Base-by-base conservation (phyloP, 2,888 invertebrate species). In the Linyphia triangularis region DNA sequence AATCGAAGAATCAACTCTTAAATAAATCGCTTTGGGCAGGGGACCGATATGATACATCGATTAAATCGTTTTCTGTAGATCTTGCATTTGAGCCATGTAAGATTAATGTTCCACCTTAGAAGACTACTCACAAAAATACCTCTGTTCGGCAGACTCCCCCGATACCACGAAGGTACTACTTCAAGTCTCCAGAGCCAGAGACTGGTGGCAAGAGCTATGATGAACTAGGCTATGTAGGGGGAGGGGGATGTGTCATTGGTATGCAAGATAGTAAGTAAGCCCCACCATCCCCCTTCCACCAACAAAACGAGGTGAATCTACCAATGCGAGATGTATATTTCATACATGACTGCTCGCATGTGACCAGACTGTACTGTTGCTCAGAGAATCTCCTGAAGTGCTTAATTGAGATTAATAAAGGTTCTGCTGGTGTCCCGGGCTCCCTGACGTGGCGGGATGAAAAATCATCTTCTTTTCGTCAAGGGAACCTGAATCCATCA, bases 341-440 rank as follows among this genome's bases (percentile, higher is more conserved):
- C 89, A 89, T 89, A 89, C 89, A 89, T 77, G 89, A 83, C 75
- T 89, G 83, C 84, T 69, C 89, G 65, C 89, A 73, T 79, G 86
- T 79, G 82, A 70, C 88, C 77, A 59, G 77, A 83, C 88, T 83
- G 40, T 59, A 78, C 83, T 88, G 82, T 83, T 83, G 83, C 77
- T 61, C 77, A 51, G 83, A 10, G 22, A 65, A 43, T 72, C 75
- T 73, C 51, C 43, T 67, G 72, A 63, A 70, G 63, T 82, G 78
- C 89, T 84, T 89, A 89, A 89, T 89, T 89, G 89, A 89, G 89
- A 89, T 89, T 89, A 89, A 89, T 89, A 89, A 89, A 89, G 89
- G 84, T 73, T 65, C 72, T 59, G 75, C 57, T 67, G 59, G 69
- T 83, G 83, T 84, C 89, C 84, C 89, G 70, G 67, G 79, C 61